Percentiles rank a stretch among this genome's conserved stretches.
phyloP scores from a whole-genome alignment of 2,888 invertebrate species.

The Listrodromus nycthemerus region DNA sequence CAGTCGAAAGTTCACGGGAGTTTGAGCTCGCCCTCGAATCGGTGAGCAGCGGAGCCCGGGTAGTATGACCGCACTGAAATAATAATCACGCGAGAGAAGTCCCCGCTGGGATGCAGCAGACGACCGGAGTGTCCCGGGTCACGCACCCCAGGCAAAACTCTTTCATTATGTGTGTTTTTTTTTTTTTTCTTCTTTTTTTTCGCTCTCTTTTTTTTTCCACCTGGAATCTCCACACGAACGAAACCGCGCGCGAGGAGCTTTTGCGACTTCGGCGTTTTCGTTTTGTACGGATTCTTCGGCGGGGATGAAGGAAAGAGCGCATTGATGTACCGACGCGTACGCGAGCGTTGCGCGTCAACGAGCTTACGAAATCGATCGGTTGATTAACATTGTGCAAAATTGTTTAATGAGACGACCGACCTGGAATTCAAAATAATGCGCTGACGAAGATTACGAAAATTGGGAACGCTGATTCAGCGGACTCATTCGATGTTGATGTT shows the following conservation, averaged over 20 bases:
- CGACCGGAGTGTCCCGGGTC: conserved; percentile 50
- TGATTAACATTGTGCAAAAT: not conserved
- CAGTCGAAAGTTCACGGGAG: conserved; percentile 55
- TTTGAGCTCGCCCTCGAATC: conserved; percentile 58
- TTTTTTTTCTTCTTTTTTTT: conserved; percentile 36
- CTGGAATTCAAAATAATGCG: conserved; percentile 28
- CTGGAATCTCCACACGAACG: conserved; percentile 12
- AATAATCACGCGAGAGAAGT: conserved; percentile 64
- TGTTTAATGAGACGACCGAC: conserved; percentile 43
- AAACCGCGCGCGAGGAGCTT: conserved; percentile 46
- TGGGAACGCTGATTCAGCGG: not conserved
- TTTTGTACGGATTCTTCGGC: conserved; percentile 56
- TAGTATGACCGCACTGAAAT: conserved; percentile 55
- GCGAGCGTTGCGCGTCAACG: not conserved
- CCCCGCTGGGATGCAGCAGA: conserved; percentile 40
- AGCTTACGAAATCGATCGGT: conserved; percentile 46
- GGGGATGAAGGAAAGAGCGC: conserved; percentile 8
- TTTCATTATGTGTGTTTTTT: conserved; percentile 33
- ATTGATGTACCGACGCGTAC: not conserved
- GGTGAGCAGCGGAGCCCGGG: conserved; percentile 31
- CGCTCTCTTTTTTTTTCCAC: conserved; percentile 36
- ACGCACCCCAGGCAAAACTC: conserved; percentile 29
- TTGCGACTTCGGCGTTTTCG: conserved; percentile 56
- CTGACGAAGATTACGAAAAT: conserved; percentile 50
- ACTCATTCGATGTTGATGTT: not conserved